Conservation (phyloP, 2,113 vertebrate genomes). For the Ovis canadensis region DNA sequence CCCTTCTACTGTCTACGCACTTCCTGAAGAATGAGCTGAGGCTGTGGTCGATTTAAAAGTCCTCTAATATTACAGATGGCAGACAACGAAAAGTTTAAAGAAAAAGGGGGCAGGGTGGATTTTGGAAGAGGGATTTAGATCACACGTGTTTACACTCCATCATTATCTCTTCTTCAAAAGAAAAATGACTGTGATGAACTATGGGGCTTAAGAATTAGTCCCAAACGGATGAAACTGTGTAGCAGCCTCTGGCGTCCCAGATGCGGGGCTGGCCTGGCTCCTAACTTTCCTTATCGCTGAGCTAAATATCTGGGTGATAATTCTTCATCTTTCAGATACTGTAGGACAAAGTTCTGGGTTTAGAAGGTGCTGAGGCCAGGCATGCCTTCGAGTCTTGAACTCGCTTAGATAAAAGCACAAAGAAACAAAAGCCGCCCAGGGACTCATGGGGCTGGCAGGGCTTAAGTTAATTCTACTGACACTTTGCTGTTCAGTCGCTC, state of each 20-base stretch:
- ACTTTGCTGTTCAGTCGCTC: background rate
- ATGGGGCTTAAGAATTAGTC: background rate
- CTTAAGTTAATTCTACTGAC: accelerated
- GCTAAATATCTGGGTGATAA: background rate
- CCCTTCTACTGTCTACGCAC: background rate
- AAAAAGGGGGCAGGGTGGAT: background rate
- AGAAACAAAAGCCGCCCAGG: background rate
- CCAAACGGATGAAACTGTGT: background rate
- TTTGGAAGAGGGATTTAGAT: background rate
- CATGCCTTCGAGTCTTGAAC: background rate
- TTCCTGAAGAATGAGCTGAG: background rate
- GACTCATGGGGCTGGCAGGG: background rate
- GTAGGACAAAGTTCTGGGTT: background rate
- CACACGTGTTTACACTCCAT: background rate
- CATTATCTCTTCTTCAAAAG: background rate
- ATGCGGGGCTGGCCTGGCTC: accelerated
- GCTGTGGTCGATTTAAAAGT: background rate
- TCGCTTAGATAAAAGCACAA: background rate
- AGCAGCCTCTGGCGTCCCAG: background rate
- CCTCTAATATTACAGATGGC: constrained; percentile 13
- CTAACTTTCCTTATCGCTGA: background rate
- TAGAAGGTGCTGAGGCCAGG: background rate
- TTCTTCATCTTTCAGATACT: background rate
- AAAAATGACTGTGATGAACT: background rate
- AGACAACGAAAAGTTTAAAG: background rate